Conservation (phyloP, 2,888 invertebrate species). For the Cryptophagus acutangulus region DNA sequence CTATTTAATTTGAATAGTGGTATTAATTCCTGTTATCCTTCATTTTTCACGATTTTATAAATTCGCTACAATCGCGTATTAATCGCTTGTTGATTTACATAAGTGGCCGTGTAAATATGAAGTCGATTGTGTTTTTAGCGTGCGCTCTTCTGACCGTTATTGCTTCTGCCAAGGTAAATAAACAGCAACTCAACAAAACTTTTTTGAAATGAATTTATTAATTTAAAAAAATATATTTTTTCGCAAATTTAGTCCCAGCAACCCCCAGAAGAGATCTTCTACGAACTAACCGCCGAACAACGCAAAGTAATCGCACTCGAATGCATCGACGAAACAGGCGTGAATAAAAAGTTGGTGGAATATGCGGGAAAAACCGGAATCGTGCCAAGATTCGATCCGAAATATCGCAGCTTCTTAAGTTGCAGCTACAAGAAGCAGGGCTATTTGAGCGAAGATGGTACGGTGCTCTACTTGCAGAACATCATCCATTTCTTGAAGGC, state of each 20-base stretch:
- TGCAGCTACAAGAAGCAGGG: constrained; percentile 40
- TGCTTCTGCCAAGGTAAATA: neutral
- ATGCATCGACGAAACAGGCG: neutral
- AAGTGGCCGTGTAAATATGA: neutral
- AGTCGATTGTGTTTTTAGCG: neutral
- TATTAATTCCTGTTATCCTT: too few relatives aligned
- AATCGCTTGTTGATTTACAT: constrained; percentile 2
- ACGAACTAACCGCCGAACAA: too few relatives aligned
- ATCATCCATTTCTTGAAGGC: constrained; percentile 29
- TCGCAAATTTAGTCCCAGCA: too few relatives aligned
- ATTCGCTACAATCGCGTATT: too few relatives aligned
- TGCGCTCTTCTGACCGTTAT: neutral
- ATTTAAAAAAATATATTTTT: too few relatives aligned
- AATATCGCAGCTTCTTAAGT: constrained; percentile 34
- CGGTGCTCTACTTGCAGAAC: constrained; percentile 33
- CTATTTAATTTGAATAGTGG: too few relatives aligned
- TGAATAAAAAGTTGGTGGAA: neutral
- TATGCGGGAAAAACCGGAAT: neutral
- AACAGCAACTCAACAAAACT: too few relatives aligned
- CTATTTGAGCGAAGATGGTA: constrained; percentile 32
- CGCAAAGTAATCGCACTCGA: neutral
- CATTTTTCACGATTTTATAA: too few relatives aligned
- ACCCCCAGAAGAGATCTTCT: too few relatives aligned
- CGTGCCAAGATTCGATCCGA: constrained; percentile 15
- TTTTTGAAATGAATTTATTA: too few relatives aligned